Evolutionary conservation across 2,113 vertebrate species (phyloP), one percentile per base, ranked within the genome.

Genomic region (Mionectes macconnelli): DNA sequence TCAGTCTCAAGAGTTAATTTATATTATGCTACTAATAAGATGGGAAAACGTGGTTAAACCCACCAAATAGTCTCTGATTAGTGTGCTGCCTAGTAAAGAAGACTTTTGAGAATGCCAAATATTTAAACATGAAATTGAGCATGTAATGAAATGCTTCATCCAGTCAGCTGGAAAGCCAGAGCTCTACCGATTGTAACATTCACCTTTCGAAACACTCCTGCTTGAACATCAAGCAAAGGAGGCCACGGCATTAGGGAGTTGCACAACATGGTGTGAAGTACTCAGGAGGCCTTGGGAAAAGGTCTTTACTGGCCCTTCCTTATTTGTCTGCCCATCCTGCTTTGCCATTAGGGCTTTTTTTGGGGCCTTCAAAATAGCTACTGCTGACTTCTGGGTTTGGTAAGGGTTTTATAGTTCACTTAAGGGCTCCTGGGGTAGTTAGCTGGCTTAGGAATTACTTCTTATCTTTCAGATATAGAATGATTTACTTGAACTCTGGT

Each of bases 401-500:
- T 53, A 49, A 78, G 64, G 60, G 35, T 9, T 92, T 96, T 90
- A 62, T 4, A 90, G 85, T 85, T 97, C 87, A 90, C 52, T 74
- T 88, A 76, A 84, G 87, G 89, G 89, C 77, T 87, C 47, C 68
- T 82, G 42, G 59, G 89, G 52, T 81, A 77, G 91, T 95, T 93
- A 93, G 84, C 89, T 94, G 80, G 69, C 83, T 92, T 92, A 94
- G 91, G 93, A 95, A 89, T 92, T 89, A 94, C 83, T 92, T 69
- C 68, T 96, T 94, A 93, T 78, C 83, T 96, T 96, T 91, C 76
- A 92, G 89, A 90, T 94, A 87, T 1, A 78, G 89, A 94, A 93
- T 94, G 73, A 94, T 97, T 91, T 93, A 92, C 95, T 92, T 92
- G 76, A 95, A 94, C 91, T 90, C 37, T 93, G 88, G 16, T 90